phyloP scores from a whole-genome alignment of 2,888 invertebrate species.

The Nomada fucata region DNA sequence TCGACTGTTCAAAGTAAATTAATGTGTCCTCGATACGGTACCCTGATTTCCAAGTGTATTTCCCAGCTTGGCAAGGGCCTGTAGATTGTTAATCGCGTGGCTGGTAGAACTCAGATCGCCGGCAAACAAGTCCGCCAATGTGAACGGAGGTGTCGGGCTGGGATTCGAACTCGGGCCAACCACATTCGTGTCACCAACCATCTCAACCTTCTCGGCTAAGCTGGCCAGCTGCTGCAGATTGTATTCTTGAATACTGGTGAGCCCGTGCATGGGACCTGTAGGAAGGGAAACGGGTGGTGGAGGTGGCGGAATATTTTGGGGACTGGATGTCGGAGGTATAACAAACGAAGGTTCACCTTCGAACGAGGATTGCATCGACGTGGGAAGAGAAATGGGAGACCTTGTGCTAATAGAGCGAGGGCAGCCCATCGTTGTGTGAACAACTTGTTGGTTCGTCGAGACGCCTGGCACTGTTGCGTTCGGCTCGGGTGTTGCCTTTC shows the following conservation, averaged over 20 bases:
- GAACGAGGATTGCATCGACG: conserved; percentile 91
- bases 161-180: conserved; percentile 84
- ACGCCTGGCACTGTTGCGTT: conserved; percentile 85
- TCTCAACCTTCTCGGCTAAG: conserved; percentile 89
- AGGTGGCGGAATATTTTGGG: conserved; percentile 82
- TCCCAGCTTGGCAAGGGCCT: conserved; percentile 95
- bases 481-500: conserved; percentile 84
- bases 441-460: conserved; percentile 82
- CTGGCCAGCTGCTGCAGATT: conserved; percentile 94
- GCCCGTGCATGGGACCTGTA: conserved; percentile 85
- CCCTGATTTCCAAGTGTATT: conserved; percentile 85
- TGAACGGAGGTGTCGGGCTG: conserved; percentile 88
- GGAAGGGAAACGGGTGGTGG: conserved; percentile 77
- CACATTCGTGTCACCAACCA: conserved; percentile 78
- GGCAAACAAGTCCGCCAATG: conserved; percentile 90
- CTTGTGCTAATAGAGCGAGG: conserved; percentile 88
- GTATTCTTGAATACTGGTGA: conserved; percentile 93
- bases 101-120: conserved; percentile 89
- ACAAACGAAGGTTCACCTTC: conserved; percentile 88
- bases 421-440: conserved; percentile 86
- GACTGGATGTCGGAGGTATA: conserved; percentile 84
- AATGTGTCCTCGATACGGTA: conserved; percentile 62
- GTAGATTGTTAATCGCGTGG: conserved; percentile 94
- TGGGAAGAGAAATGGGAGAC: conserved; percentile 88
- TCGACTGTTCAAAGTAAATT: neutral